Base-by-base conservation (phyloP, 2,113 vertebrate species). In the Lagenorhynchus albirostris region DNA sequence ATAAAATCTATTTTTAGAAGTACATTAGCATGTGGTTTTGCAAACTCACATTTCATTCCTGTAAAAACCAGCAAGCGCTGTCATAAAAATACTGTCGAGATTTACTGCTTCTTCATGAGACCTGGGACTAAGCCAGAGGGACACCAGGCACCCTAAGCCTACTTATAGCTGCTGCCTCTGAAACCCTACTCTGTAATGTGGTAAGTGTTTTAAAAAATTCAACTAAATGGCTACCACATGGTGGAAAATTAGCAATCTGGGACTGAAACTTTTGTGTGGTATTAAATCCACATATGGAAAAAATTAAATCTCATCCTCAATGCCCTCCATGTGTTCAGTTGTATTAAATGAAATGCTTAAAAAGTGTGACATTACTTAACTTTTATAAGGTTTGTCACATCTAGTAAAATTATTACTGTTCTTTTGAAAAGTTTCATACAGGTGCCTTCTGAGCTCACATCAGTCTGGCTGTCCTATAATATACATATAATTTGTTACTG, bases 171-270 rank as follows among this genome's bases (percentile, higher is more conserved):
- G 94, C 98, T 96, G 79, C 96, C 96, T 98, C 97, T 97, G 98
- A 98, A 98, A 98, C 97, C 96, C 97, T 97, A 98, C 81, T 98
- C 98, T 98, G 98, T 98, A 98, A 98, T 98, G 98, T 98, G 98
- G 98, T 98, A 98, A 98, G 4, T 0, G 97, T 97, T 98, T 98
- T 98, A 92, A 95, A 97, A 98, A 98, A 98, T 68, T 96, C 79
- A 98, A 25, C 97, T 96, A 98, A 99, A 99, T 99, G 98, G 98
- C 98, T 98, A 98, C 98, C 99, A 99, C 98, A 98, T 99, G 99
- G 97, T 98, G 88, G 98, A 98, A 99, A 98, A 98, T 98, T 98
- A 99, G 98, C 97, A 98, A 98, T 98, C 97, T 96, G 98, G 98
- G 98, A 98, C 96, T 98, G 94, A 91, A 93, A 95, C 97, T 97